Conservation (phyloP, 1,140 invertebrate genomes). For the Cydia pomonella region DNA sequence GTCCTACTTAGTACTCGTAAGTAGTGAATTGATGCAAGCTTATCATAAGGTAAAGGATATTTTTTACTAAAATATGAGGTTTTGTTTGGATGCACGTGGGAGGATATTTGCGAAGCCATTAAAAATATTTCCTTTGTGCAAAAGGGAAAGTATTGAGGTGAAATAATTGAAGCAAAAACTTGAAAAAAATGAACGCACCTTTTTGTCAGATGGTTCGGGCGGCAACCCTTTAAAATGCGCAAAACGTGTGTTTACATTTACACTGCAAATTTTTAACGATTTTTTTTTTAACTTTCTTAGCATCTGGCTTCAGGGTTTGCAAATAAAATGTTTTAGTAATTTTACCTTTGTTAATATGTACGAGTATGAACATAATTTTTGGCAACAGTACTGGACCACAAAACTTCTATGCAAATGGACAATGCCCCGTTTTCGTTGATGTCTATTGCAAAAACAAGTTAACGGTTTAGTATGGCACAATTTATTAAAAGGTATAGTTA, state of each 20-base stretch:
- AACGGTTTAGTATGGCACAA: no score
- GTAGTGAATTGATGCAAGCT: neutral
- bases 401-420: neutral
- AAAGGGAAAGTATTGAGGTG: conserved; percentile 63
- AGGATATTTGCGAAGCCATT: conserved; percentile 71
- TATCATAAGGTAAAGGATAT: neutral
- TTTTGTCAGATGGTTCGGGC: conserved; percentile 43
- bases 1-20: neutral
- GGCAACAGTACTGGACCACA: neutral
- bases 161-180: conserved; percentile 57
- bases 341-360: neutral
- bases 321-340: neutral
- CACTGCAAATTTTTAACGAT: conserved; percentile 19
- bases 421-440: neutral
- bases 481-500: no score
- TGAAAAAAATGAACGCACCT: conserved; percentile 54
- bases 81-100: conserved; percentile 50
- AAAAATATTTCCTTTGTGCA: conserved; percentile 55
- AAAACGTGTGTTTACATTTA: conserved; percentile 17
- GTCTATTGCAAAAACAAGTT: neutral
- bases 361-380: neutral
- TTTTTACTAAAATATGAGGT: conserved; percentile 7
- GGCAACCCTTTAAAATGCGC: conserved; percentile 41
- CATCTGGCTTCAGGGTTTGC: conserved; percentile 10
- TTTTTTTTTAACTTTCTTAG: conserved; percentile 31